Evolutionary conservation across 2,888 invertebrate species (phyloP), one percentile per base, ranked within the genome.

Genomic region (Sycophila texana): DNA sequence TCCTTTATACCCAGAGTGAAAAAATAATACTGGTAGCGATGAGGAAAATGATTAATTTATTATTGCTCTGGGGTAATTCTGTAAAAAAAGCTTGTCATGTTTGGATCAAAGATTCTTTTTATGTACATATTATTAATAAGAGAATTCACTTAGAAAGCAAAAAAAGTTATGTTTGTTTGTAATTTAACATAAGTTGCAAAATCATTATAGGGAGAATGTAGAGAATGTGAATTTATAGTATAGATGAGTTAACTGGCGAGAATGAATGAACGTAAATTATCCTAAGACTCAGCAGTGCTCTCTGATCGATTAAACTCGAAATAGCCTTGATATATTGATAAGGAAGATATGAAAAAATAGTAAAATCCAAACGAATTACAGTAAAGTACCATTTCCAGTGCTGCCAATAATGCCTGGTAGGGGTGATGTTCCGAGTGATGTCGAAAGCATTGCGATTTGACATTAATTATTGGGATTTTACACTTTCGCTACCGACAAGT

Each of bases 391-490:
- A 84, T 86, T 86, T 87, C 87, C 86, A 87, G 87, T 86, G 88
- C 90, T 90, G 89, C 90, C 90, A 89, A 89, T 88, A 88, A 89
- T 89, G 89, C 89, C 89, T 90, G 89, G 89, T 86, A 86, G 87
- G 57, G 82, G 82, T 83, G 26, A 1, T 26, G 39, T 39, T 81
- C 83, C 83, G 57, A 68, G 74, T 57, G 76, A 79, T 76, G 20
- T 79, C 79, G 60, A 60, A 53, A 58, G 61, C 26, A 26, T 39
- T 66, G 70, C 26, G 22, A 39, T 5, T 39, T 39, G 1, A 39
- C 39, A 10, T 39, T 39, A 39, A 39, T 39, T 39, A 39, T 10
- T 39, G 10, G 39, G 39, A 39, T 10, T 30, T 39, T 7, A 39
- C 39, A 39, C 10, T 39, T 39, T 39, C 39, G 39, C 10, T 39